A percentile compares a stretch with the other conserved stretches of the same genome.
phyloP scores from a whole-genome alignment of 2,888 invertebrate species.

The Melitaea athalia region DNA sequence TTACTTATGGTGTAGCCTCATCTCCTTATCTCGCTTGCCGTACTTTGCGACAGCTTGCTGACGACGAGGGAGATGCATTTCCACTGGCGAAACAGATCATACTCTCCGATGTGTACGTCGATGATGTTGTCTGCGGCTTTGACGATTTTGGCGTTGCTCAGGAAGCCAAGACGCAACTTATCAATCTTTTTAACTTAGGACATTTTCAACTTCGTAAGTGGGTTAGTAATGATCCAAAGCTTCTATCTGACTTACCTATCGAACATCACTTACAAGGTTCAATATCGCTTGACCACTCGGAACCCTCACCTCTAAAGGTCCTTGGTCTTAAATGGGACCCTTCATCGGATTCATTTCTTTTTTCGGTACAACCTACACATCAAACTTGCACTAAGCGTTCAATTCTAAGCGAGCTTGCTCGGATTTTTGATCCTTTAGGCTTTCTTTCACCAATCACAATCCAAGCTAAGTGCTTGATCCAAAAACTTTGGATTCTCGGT shows the following conservation, averaged over 20 bases:
- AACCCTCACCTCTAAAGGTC: conserved; percentile 5
- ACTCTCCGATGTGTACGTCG: conserved; percentile 21
- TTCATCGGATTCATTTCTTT: conserved; percentile 13
- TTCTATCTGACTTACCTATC: conserved; percentile 19
- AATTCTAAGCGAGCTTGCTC: conserved; percentile 33
- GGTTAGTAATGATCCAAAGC: conserved; percentile 18
- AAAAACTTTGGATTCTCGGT: conserved; percentile 36
- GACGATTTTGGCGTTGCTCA: neutral
- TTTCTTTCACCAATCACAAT: conserved; percentile 34
- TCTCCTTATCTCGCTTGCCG: conserved; percentile 33
- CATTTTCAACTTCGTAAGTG: conserved; percentile 25
- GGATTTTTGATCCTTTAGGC: conserved; percentile 38
- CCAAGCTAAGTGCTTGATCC: conserved; percentile 32
- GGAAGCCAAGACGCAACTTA: conserved; percentile 16
- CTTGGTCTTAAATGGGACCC: conserved; percentile 26
- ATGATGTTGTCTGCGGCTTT: conserved; percentile 23
- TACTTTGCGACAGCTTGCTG: conserved; percentile 31
- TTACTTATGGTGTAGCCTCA: conserved; percentile 32
- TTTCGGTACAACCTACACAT: conserved; percentile 14
- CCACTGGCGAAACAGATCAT: conserved; percentile 22
- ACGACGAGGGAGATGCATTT: conserved; percentile 24
- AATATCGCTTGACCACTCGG: conserved; percentile 12
- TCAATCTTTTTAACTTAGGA: conserved; percentile 17
- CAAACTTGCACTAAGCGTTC: conserved; percentile 25
- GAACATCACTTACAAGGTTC: conserved; percentile 15